Evolutionary conservation across 1,140 invertebrate genomes (phyloP).

Genomic region (Meloidogyne exigua): DNA sequence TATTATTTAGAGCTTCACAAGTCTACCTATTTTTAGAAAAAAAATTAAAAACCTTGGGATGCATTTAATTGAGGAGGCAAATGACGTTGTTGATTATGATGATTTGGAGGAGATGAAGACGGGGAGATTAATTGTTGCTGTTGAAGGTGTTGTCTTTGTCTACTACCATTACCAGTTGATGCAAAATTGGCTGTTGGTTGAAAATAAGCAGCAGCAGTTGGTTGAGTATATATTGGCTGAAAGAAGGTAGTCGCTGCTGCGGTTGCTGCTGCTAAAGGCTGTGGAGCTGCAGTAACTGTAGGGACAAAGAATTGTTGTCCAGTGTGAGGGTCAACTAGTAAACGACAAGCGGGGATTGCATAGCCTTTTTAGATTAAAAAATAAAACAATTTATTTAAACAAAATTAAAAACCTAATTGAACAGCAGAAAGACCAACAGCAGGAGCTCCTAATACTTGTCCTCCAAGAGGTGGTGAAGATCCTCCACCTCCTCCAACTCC

Average conservation of each 20-base stretch:
- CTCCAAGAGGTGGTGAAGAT: background rate
- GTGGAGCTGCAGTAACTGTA: constrained; percentile 1
- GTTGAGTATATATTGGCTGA: constrained; percentile 17
- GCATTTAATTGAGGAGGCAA: background rate
- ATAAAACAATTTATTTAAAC: background rate
- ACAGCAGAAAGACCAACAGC: background rate
- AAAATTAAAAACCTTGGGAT: background rate
- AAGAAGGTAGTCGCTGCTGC: constrained; percentile 16
- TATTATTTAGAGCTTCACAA: too few species aligned
- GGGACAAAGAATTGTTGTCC: constrained; percentile 47
- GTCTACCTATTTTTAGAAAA: too few species aligned
- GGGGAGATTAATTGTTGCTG: background rate
- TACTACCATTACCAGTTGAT: background rate
- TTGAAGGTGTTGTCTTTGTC: background rate
- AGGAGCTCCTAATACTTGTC: background rate
- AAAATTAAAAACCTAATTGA: background rate
- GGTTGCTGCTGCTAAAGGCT: background rate
- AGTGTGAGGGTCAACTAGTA: constrained; percentile 45
- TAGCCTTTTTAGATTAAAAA: background rate
- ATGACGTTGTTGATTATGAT: background rate
- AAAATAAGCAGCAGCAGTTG: background rate
- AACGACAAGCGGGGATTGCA: constrained; percentile 16
- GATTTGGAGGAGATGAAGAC: background rate
- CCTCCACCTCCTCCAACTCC: too few species aligned
- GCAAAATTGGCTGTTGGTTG: background rate